Evolutionary conservation across 1,140 invertebrate species (phyloP).

Genomic region (Drosophila obscura): DNA sequence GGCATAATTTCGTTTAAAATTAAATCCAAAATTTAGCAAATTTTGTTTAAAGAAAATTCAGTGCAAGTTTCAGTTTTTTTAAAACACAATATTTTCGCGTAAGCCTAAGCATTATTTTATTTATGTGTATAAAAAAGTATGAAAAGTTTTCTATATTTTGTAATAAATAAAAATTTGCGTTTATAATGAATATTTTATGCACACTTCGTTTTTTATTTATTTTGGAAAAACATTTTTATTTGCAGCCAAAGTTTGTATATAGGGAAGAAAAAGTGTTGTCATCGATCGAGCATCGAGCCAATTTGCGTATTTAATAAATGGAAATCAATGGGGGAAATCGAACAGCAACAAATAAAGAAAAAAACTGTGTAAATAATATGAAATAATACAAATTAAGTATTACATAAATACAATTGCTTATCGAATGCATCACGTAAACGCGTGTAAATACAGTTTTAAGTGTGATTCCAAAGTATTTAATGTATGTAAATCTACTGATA

Average conservation of each 20-base stretch:
- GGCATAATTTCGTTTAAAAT: conserved; percentile 32
- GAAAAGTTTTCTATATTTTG: conserved; percentile 78
- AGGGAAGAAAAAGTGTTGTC: conserved; percentile 10
- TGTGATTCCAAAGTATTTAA: conserved; percentile 57
- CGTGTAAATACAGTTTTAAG: conserved; percentile 69
- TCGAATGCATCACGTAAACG: conserved; percentile 59
- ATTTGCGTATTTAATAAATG: conserved; percentile 39
- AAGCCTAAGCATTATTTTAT: conserved; percentile 78
- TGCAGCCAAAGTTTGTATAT: conserved; percentile 54
- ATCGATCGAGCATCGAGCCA: conserved; percentile 1
- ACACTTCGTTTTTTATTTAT: conserved; percentile 26
- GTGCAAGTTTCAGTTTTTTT: conserved; percentile 16
- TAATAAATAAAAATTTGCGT: conserved; percentile 80
- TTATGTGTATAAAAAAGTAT: conserved; percentile 71
- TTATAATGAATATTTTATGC: conserved; percentile 49
- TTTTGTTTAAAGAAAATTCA: conserved; percentile 58
- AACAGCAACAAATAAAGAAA: conserved; percentile 14
- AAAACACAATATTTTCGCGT: conserved; percentile 61
- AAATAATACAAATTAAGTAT: conserved; percentile 40
- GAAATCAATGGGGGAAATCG: conserved; percentile 9
- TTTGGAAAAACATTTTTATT: conserved; percentile 5
- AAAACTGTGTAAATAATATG: conserved; percentile 61
- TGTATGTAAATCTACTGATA: conserved; percentile 72
- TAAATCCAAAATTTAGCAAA: conserved; percentile 73
- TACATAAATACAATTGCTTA: conserved; percentile 45